A percentile compares a stretch with the other conserved stretches of the same genome.
These are phyloP conservation scores for Parauchenoglanis punctatus DNA, from an alignment of 2,797 vertebrate genomes.

Conservation along the genomic window DNA sequence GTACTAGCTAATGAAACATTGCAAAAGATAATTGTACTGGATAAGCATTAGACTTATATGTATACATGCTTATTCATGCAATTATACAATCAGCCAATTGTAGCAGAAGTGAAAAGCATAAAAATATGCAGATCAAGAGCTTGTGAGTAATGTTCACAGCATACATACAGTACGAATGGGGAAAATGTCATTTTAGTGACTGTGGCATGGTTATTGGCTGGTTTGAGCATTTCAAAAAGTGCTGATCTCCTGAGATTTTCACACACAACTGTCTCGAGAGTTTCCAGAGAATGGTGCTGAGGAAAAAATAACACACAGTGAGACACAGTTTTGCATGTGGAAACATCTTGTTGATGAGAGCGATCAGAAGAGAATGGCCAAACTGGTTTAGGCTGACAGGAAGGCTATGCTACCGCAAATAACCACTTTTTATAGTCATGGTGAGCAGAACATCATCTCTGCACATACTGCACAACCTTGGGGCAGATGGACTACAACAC, in stretches of 20 bases:
- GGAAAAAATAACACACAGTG: too few relatives aligned
- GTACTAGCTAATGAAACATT: background rate
- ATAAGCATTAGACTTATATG: background rate
- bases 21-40: background rate
- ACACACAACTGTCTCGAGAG: background rate
- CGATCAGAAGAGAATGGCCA: background rate
- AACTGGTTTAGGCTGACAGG: background rate
- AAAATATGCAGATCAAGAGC: background rate
- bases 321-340: background rate
- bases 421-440: background rate
- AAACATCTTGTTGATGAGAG: background rate
- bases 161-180: background rate
- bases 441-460: background rate
- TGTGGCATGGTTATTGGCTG: too few relatives aligned
- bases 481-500: background rate
- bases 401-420: background rate
- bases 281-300: background rate
- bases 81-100: background rate
- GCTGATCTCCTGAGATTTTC: background rate
- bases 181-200: background rate
- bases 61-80: background rate
- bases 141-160: background rate
- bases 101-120: background rate
- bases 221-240: too few relatives aligned
- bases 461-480: background rate